Evolutionary conservation across 2,113 vertebrate species (phyloP), one percentile per base, ranked within the genome.

Genomic region (Osmerus eperlanus): DNA sequence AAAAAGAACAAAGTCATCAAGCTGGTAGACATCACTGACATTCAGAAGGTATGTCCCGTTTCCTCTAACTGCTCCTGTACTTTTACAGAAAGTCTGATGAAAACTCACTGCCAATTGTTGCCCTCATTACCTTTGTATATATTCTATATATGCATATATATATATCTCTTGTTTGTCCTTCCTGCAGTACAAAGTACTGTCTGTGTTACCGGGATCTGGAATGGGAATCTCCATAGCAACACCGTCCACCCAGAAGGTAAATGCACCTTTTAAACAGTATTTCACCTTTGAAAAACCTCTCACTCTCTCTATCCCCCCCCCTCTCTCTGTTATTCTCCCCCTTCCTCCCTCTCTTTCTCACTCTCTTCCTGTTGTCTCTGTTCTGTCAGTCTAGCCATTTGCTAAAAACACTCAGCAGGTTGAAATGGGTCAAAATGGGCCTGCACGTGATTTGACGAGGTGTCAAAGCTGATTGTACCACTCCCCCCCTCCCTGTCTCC

Each of bases 1-100:
- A 99, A 99, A 86, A 96, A 95, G 86, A 99, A 99, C 85, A 99
- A 99, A 85, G 95, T 99, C 79, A 97, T 99, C 90, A 95, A 92
- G 77, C 89, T 99, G 32, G 70, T 82, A 0, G 96, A 98, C 75
- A 96, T 99, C 83, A 98, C 90, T 0, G 95, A 98, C 82, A 94
- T 99, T 86, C 97, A 98, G 86, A 99, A 98, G 95, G 97, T 97
- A 79, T 16, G 55, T 15, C 64, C 19, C 41, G 5, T 47, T 32
- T 13, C 2, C 9, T 60, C 18, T 65, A 3, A 21, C 25, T 51
- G n/a, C 64, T 11, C 5, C 8, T 47, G 41, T 47, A 47, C 41
- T 47, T 0, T 47, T 47, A 11, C 8, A 47, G 41, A 47, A 47
- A 5, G 41, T 36, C 32, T 36, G 7, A 11, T 12, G 41, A 47